Percentiles rank a stretch among this genome's conserved stretches.
Conservation (phyloP, 2,113 vertebrate genomes). For the Antechinus stuartii region DNA sequence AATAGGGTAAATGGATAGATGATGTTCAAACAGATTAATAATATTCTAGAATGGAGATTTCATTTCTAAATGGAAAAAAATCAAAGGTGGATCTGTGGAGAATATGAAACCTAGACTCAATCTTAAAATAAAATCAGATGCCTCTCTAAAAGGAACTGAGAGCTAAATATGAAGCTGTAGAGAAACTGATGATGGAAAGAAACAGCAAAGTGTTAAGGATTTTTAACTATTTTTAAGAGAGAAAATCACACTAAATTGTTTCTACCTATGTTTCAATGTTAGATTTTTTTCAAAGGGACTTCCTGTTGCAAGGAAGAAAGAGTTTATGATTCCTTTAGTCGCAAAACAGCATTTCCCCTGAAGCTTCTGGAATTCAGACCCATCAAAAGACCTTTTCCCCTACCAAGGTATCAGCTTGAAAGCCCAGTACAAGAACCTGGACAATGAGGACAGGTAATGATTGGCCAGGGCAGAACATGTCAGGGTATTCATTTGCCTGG, state of each 20-base stretch:
- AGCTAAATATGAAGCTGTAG: background rate
- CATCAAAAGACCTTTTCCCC: background rate
- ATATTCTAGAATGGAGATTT: background rate
- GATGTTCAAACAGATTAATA: background rate
- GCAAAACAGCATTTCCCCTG: background rate
- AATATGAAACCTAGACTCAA: background rate
- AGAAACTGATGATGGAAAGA: background rate
- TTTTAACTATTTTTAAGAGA: background rate
- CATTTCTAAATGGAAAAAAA: background rate
- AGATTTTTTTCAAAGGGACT: background rate
- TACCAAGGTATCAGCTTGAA: background rate
- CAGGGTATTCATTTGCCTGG: too few species aligned
- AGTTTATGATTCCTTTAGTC: background rate
- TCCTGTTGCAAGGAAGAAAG: background rate
- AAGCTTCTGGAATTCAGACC: background rate
- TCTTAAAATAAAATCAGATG: background rate
- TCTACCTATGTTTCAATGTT: background rate
- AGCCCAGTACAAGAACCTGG: background rate
- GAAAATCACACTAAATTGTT: background rate
- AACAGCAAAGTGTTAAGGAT: background rate
- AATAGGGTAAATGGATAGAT: background rate
- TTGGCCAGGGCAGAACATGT: background rate
- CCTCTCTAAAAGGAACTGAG: background rate
- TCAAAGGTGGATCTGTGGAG: background rate
- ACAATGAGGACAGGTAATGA: background rate